Conservation (phyloP, 2,113 vertebrate species). For the Propithecus coquereli region DNA sequence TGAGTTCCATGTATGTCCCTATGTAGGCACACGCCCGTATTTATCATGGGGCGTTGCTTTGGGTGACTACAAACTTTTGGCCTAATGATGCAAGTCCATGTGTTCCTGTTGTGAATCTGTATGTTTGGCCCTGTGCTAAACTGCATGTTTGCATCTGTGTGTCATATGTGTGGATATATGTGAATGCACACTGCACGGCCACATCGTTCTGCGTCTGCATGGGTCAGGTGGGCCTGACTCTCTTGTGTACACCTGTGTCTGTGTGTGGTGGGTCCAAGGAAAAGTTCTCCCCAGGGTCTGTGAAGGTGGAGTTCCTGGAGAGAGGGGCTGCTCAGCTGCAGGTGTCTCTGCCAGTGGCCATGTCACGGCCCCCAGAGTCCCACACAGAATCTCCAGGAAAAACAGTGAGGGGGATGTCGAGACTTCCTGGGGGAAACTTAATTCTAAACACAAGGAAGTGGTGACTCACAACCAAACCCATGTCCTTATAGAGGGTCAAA, state of each 20-base stretch:
- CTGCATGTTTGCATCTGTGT: neutral
- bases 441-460: constrained; percentile 12
- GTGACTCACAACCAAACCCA: constrained; percentile 6
- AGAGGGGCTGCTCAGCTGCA: neutral
- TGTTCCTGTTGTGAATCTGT: neutral
- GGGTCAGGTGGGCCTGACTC: neutral
- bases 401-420: neutral
- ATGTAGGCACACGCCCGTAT: neutral
- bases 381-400: neutral
- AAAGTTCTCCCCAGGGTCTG: neutral
- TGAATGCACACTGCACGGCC: neutral
- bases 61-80: neutral
- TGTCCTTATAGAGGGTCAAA: neutral
- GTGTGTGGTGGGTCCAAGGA: no score
- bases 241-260: neutral
- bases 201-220: neutral
- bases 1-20: neutral
- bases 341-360: neutral
- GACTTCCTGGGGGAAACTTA: neutral
- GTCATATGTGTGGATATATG: no score
- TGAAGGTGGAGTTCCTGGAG: neutral
- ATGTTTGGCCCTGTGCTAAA: neutral
- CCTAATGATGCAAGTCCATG: neutral
- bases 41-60: neutral
- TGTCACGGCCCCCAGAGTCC: neutral